Evolutionary conservation across 2,113 vertebrate genomes (phyloP).

Genomic region (Crotalus helleri): DNA sequence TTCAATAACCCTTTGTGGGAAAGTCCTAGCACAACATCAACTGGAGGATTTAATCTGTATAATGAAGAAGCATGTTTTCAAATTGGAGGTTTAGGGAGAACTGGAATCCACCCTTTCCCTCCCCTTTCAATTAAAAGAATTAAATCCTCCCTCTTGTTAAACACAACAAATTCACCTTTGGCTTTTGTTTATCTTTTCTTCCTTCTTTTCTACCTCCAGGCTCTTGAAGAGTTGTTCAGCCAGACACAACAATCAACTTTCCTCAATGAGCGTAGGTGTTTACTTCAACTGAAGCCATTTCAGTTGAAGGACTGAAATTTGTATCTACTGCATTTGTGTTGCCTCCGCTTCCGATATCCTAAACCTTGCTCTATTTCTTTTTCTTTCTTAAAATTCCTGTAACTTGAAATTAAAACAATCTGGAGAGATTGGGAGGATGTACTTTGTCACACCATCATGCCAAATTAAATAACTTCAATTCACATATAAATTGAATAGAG

Average conservation of each 20-base stretch:
- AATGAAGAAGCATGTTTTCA: neutral
- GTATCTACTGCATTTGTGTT: slow-evolving; percentile 6
- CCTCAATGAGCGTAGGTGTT: slow-evolving; percentile 64
- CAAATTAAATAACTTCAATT: neutral
- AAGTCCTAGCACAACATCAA: neutral
- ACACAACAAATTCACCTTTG: slow-evolving; percentile 60
- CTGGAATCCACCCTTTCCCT: slow-evolving; percentile 34
- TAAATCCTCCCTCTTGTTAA: slow-evolving; percentile 51
- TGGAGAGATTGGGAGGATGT: slow-evolving; percentile 38
- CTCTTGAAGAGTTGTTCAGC: slow-evolving; percentile 61
- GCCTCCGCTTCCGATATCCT: slow-evolving; percentile 39
- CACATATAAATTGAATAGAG: neutral
- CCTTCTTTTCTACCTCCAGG: slow-evolving; percentile 54
- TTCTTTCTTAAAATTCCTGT: slow-evolving; percentile 40
- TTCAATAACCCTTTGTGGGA: slow-evolving; percentile 16
- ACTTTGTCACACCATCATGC: neutral
- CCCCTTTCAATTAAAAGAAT: neutral
- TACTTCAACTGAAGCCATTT: slow-evolving; percentile 60
- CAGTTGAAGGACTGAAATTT: neutral
- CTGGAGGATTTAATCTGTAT: neutral
- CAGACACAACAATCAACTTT: slow-evolving; percentile 66
- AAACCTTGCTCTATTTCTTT: neutral
- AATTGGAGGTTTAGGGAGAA: rapidly evolving
- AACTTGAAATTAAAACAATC: slow-evolving; percentile 47
- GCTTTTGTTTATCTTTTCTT: slow-evolving; percentile 56